Evolutionary conservation across 2,113 vertebrate genomes (phyloP), one percentile per base, ranked within the genome.

Genomic region (Cyanoramphus novaezelandiae): DNA sequence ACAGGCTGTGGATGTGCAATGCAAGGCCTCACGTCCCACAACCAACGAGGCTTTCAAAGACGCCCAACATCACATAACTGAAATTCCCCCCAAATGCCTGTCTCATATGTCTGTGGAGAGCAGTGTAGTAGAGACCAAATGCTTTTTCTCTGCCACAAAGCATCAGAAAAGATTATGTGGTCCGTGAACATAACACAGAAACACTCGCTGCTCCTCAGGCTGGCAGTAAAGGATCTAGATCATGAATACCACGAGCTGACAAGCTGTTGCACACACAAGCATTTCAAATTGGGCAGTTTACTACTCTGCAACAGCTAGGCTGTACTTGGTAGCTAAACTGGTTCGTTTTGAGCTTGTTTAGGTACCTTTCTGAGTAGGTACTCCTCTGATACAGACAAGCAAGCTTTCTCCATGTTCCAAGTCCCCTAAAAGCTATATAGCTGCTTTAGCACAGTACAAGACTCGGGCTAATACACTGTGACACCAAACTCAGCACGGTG

Each of bases 161-260:
- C 39, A 44, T 25, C 31, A 62, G 80, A 65, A 81, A 83, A 46
- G 28, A 62, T 59, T 28, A 39, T 0, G 1, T 43, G 35, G 41
- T 46, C 31, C 57, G 44, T 0, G 0, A 25, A 55, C 0, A 0
- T n/a, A 81, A 41, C 37, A 70, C 21, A 17, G 55, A 39, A 59
- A 75, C 10, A 25, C 5, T 10, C 0, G 0, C 25, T 65, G 33
- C 69, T 88, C 31, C 59, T 24, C 3, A 17, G 59, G 46, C 53
- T 86, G 68, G 33, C 0, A 3, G 20, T 2, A 2, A 43, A 72
- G 71, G 27, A 50, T 24, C 4, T 10, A 20, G 60, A 57, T 69
- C 1, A 4, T 0, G 2, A 68, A 43, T 7, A 44, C 29, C 1
- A 1, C 0, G 1, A 64, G 52, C 29, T 47, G 49, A 53, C 91